Evolutionary conservation across 2,797 vertebrate species (phyloP).

Genomic region (Pteropus rufus): DNA sequence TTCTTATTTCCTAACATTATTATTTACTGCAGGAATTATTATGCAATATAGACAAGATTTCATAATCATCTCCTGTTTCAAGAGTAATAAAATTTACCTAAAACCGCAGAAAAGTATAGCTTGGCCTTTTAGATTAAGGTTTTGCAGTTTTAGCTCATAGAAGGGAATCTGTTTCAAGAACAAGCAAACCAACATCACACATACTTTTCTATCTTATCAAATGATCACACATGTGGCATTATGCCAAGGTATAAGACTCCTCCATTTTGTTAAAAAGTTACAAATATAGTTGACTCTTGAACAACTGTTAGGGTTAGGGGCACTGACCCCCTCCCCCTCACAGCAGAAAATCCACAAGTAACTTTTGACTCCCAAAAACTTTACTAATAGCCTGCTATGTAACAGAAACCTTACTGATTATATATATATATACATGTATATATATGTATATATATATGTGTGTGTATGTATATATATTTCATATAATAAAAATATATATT

Average conservation of each 20-base stretch:
- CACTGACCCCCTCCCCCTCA: neutral
- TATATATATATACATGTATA: no score
- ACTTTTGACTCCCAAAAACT: neutral
- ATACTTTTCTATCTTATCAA: neutral
- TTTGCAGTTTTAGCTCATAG: neutral
- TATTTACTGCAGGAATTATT: neutral
- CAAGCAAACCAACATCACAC: neutral
- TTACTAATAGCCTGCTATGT: neutral
- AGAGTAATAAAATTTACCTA: neutral
- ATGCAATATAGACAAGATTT: neutral
- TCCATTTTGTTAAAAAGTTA: neutral
- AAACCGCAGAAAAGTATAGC: neutral
- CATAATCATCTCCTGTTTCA: neutral
- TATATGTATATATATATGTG: no score
- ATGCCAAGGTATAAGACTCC: neutral
- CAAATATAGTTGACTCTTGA: neutral
- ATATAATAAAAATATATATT: no score
- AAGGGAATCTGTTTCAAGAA: neutral
- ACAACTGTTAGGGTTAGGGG: neutral
- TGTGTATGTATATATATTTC: no score
- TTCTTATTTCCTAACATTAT: neutral
- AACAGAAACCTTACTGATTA: neutral
- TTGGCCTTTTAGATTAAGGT: neutral
- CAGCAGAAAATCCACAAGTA: neutral
- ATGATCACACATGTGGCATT: neutral